phyloP scores from a whole-genome alignment of 2,888 invertebrate genomes.

The Tachina grossa region DNA sequence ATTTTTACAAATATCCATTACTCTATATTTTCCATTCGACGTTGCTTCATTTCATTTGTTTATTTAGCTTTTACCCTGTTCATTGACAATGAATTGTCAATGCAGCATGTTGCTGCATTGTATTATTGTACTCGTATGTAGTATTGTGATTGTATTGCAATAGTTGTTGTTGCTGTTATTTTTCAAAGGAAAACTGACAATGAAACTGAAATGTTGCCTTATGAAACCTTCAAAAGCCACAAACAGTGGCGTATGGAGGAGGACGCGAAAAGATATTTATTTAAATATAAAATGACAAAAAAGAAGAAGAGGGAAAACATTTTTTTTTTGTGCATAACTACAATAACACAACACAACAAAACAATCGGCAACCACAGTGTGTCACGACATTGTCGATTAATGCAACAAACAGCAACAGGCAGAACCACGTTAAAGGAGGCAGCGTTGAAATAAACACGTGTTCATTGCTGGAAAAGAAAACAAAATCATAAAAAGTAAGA shows the following conservation, averaged over 20 bases:
- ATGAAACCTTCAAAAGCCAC: conserved; percentile 46
- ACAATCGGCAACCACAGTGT: conserved; percentile 68
- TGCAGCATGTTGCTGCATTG: conserved; percentile 60
- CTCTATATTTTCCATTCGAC: conserved; percentile 37
- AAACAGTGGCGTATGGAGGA: conserved; percentile 53
- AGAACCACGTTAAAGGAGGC: conserved; percentile 10
- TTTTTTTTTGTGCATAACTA: neutral
- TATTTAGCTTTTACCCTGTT: conserved; percentile 53
- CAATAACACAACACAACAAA: conserved; percentile 57
- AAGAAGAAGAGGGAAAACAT: conserved; percentile 11
- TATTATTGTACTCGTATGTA: conserved; percentile 11
- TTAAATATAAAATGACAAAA: conserved; percentile 39
- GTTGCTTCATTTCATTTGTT: conserved; percentile 32
- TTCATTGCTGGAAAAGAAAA: conserved; percentile 69
- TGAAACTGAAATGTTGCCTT: conserved; percentile 42
- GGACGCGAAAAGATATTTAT: conserved; percentile 33
- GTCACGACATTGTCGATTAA: conserved; percentile 71
- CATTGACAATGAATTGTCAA: conserved; percentile 71
- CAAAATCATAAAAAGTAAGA: conserved; percentile 61
- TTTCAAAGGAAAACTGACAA: conserved; percentile 50
- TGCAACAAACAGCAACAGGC: conserved; percentile 51
- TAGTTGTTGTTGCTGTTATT: conserved; percentile 15
- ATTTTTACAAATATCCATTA: conserved; percentile 10
- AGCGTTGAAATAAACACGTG: conserved; percentile 69
- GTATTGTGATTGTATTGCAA: conserved; percentile 20